A percentile compares a stretch with the other conserved stretches of the same genome.
Conservation (phyloP, 2,888 invertebrate species). For the Resseliella maxima region DNA sequence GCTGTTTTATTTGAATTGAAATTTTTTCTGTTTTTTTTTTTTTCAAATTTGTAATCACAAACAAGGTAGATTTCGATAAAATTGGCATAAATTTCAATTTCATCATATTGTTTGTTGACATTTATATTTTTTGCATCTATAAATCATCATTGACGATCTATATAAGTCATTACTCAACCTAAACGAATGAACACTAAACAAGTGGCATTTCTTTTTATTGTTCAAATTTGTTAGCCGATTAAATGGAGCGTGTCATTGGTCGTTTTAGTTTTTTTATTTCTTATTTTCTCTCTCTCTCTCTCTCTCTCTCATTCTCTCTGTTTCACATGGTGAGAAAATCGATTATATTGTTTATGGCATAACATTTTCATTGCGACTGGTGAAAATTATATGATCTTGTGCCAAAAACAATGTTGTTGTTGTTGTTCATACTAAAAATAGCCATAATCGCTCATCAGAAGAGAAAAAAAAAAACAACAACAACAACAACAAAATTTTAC, state of each 20-base stretch:
- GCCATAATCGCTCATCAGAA: background rate
- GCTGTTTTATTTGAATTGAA: background rate
- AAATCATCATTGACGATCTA: background rate
- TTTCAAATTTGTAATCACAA: too few species aligned
- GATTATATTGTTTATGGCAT: conserved; percentile 23
- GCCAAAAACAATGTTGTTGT: background rate
- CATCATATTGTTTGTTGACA: too few species aligned
- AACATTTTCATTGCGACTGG: background rate
- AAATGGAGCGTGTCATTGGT: conserved; percentile 32
- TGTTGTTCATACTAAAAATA: background rate
- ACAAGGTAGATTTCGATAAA: too few species aligned
- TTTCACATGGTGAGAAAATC: background rate
- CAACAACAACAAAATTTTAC: background rate
- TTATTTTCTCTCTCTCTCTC: background rate
- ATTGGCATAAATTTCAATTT: too few species aligned
- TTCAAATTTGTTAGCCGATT: background rate
- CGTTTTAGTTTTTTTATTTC: background rate
- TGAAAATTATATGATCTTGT: conserved; percentile 20
- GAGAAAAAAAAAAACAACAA: too few species aligned
- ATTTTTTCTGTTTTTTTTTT: too few species aligned
- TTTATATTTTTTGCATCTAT: background rate
- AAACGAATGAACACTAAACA: conserved; percentile 1
- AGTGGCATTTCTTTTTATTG: background rate
- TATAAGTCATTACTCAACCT: conserved; percentile 6
- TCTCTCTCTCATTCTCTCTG: too few species aligned